phyloP scores from a whole-genome alignment of 2,113 vertebrate species.

The Barnardius zonarius region DNA sequence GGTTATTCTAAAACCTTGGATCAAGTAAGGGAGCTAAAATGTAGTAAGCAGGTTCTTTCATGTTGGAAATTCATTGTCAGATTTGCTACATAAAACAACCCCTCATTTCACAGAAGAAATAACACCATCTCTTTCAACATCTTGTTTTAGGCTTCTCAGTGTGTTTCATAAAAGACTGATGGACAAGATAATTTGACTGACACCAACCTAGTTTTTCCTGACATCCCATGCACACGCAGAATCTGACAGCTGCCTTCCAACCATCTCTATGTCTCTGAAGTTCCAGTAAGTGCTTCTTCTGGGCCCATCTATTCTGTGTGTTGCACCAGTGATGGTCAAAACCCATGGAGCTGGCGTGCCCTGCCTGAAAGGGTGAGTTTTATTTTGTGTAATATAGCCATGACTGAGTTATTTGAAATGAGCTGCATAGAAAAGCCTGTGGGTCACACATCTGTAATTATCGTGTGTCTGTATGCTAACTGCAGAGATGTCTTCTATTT shows the following conservation, averaged over 20 bases:
- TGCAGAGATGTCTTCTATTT: neutral
- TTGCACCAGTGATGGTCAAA: neutral
- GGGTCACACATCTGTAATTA: neutral
- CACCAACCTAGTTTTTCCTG: conserved; percentile 45
- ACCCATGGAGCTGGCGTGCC: neutral
- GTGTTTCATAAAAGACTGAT: conserved; percentile 44
- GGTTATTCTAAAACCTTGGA: conserved; percentile 59
- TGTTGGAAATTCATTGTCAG: conserved; percentile 61
- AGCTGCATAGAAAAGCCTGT: neutral
- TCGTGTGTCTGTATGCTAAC: neutral
- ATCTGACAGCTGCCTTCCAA: conserved; percentile 27
- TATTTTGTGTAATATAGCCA: neutral
- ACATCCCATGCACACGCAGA: neutral
- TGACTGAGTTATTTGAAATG: neutral
- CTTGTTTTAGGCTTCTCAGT: conserved; percentile 44
- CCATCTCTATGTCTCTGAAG: neutral
- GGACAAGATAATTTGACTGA: conserved; percentile 61
- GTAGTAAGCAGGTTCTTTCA: conserved; percentile 38
- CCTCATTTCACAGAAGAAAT: conserved; percentile 52
- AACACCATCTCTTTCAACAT: conserved; percentile 43
- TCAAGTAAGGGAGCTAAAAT: conserved; percentile 51
- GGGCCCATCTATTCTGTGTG: neutral
- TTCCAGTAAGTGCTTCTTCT: neutral
- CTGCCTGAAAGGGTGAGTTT: neutral
- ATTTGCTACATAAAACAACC: conserved; percentile 54